Conservation (phyloP, 2,888 invertebrate species). For the Psylliodes chrysocephalus region DNA sequence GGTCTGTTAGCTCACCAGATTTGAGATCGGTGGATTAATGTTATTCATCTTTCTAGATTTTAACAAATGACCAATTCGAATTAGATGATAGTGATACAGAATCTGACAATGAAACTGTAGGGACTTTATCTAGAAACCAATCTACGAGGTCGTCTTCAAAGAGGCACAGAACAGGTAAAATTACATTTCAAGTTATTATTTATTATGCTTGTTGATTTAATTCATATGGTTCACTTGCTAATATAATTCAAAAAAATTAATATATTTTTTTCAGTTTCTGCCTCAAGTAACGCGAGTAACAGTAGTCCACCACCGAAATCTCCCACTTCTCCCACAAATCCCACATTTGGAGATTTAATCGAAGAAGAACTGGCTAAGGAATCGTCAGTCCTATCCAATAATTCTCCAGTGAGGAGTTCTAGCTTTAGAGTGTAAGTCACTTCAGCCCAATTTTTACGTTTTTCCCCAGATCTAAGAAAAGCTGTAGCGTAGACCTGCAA, state of each 20-base stretch:
- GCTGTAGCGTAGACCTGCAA: no score
- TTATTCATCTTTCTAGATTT: constrained; percentile 49
- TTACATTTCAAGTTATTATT: no score
- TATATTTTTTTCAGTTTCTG: constrained; percentile 30
- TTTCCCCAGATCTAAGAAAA: no score
- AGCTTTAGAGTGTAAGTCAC: constrained; percentile 36
- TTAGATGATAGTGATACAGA: constrained; percentile 49
- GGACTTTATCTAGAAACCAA: constrained; percentile 28
- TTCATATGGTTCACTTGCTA: no score
- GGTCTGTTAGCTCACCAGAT: no score
- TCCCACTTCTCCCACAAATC: constrained; percentile 13
- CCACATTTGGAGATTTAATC: constrained; percentile 20
- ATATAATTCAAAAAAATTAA: no score
- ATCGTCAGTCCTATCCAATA: constrained; percentile 19
- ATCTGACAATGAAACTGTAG: constrained; percentile 34
- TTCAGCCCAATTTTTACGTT: no score
- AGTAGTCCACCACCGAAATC: constrained; percentile 24
- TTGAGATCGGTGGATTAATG: no score
- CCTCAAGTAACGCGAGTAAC: constrained; percentile 24
- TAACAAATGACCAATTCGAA: constrained; percentile 52
- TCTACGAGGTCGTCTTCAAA: constrained; percentile 33
- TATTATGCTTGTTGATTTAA: no score
- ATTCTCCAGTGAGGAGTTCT: constrained; percentile 26
- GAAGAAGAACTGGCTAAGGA: constrained; percentile 31
- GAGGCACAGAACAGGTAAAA: constrained; percentile 34